Percentiles rank a stretch among this genome's conserved stretches.
Conservation (phyloP, 2,888 invertebrate genomes). For the Drosophila rubida region DNA sequence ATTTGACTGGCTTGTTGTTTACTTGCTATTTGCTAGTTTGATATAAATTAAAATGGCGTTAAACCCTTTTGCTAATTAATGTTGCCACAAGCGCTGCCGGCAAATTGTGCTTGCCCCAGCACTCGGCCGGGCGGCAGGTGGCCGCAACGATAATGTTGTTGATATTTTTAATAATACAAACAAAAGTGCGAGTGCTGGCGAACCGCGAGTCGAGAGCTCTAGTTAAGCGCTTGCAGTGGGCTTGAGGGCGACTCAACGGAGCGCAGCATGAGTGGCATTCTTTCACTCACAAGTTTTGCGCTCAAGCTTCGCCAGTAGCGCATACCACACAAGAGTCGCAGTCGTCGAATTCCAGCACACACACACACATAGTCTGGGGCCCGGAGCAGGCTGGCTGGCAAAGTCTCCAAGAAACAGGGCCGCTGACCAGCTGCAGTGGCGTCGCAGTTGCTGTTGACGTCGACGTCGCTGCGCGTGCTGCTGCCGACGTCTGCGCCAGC, state of each 20-base stretch:
- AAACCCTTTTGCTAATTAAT: slow-evolving; percentile 27
- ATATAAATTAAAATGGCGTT: neutral
- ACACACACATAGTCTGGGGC: slow-evolving; percentile 20
- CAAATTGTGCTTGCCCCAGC: neutral
- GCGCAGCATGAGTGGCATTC: slow-evolving; percentile 18
- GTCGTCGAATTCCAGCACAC: slow-evolving; percentile 62
- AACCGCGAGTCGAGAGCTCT: slow-evolving; percentile 42
- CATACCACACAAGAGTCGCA: slow-evolving; percentile 29
- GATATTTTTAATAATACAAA: slow-evolving; percentile 55
- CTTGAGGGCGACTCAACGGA: slow-evolving; percentile 9
- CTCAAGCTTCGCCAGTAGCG: slow-evolving; percentile 51
- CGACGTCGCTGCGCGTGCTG: slow-evolving; percentile 23
- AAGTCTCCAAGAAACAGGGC: slow-evolving; percentile 68
- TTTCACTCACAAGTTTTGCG: slow-evolving; percentile 62
- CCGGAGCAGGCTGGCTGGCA: slow-evolving; percentile 22
- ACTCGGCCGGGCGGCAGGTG: slow-evolving; percentile 58
- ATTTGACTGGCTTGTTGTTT: neutral
- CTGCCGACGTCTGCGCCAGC: slow-evolving; percentile 17
- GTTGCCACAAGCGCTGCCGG: slow-evolving; percentile 1
- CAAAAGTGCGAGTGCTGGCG: slow-evolving; percentile 39
- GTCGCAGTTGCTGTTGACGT: slow-evolving; percentile 19
- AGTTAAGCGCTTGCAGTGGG: slow-evolving; percentile 16
- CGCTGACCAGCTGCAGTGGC: slow-evolving; percentile 67
- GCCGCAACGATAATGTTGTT: slow-evolving; percentile 51
- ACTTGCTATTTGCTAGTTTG: neutral